Evolutionary conservation across 1,140 invertebrate genomes (phyloP).

Genomic region (Myzus persicae): DNA sequence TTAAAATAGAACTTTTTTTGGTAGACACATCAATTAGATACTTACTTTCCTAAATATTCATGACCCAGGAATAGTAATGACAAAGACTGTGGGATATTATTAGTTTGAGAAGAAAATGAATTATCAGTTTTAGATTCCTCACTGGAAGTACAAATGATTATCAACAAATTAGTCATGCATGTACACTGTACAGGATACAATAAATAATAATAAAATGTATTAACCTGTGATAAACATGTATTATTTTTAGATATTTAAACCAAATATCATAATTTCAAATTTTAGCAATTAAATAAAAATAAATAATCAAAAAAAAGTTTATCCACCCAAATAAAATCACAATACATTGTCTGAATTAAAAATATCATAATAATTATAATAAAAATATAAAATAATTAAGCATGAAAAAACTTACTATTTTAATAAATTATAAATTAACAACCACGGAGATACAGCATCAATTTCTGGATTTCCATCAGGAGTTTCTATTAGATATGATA

Average conservation of each 20-base stretch:
- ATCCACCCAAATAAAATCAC: too few relatives aligned
- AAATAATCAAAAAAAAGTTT: neutral
- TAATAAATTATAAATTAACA: slow-evolving; percentile 80
- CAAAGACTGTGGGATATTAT: slow-evolving; percentile 74
- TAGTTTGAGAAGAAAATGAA: neutral
- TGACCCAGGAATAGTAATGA: slow-evolving; percentile 84
- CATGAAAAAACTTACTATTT: slow-evolving; percentile 64
- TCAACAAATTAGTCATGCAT: neutral
- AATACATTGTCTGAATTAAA: too few relatives aligned
- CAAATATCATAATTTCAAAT: neutral
- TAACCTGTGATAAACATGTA: neutral
- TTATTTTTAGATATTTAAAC: neutral
- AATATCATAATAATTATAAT: neutral
- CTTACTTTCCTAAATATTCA: slow-evolving; percentile 78
- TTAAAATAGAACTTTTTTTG: neutral
- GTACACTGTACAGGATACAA: neutral
- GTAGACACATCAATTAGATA: neutral
- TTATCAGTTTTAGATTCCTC: slow-evolving; percentile 33
- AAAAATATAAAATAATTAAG: neutral
- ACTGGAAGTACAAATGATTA: neutral
- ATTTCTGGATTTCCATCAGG: slow-evolving; percentile 64
- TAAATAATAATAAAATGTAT: neutral
- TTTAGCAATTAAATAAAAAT: neutral
- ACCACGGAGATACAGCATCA: slow-evolving; percentile 80
- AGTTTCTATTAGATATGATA: slow-evolving; percentile 76